Conservation (phyloP, 2,888 invertebrate species). For the Drosophila histrio region DNA sequence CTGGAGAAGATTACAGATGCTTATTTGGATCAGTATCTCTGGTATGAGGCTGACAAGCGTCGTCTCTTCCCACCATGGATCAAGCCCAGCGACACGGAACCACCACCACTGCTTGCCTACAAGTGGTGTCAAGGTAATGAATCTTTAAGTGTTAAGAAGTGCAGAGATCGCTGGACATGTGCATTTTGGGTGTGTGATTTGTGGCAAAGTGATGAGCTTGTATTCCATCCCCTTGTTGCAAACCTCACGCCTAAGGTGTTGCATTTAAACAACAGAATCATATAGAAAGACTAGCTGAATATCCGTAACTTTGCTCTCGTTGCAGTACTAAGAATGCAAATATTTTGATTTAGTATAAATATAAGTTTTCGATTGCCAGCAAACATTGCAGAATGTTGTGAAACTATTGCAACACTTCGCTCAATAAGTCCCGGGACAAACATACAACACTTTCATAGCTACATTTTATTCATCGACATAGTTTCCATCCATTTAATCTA, state of each 20-base stretch:
- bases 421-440: too few species aligned
- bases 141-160: neutral
- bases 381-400: too few species aligned
- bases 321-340: too few species aligned
- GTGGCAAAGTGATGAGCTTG: conserved; percentile 88
- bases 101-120: conserved; percentile 95
- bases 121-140: conserved; percentile 98
- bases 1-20: conserved; percentile 99
- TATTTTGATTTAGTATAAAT: too few species aligned
- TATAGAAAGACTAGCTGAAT: neutral
- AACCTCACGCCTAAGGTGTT: conserved; percentile 87
- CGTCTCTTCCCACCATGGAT: conserved; percentile 99
- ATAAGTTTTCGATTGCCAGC: too few species aligned
- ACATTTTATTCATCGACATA: too few species aligned
- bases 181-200: conserved; percentile 87
- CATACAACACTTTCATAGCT: too few species aligned
- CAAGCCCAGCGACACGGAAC: conserved; percentile 99
- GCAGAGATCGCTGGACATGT: conserved; percentile 7
- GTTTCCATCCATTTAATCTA: too few species aligned
- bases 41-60: conserved; percentile 99
- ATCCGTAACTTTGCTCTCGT: too few species aligned
- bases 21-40: conserved; percentile 99
- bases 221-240: conserved; percentile 88
- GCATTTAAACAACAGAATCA: conserved; percentile 17
- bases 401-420: too few species aligned